These are phyloP conservation scores for Drosophila paranaensis DNA, from an alignment of 2,888 invertebrate genomes.

Conservation along the genomic window DNA sequence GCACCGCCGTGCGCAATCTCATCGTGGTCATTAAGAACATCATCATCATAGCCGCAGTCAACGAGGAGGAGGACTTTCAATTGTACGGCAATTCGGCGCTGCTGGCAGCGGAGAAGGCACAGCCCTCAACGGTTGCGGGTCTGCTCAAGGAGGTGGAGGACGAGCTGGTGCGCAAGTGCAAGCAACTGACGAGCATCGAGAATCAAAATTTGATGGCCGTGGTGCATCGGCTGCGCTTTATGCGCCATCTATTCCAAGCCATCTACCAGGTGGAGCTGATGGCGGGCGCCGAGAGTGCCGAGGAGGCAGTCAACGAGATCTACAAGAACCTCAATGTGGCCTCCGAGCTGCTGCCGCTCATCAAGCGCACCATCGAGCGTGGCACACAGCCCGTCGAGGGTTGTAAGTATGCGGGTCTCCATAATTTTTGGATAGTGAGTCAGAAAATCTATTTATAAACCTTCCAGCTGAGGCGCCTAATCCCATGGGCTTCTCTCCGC, in stretches of 20 bases:
- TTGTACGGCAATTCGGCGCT: constrained; percentile 95
- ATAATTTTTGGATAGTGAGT: background rate
- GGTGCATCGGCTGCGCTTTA: constrained; percentile 93
- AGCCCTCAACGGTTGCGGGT: constrained; percentile 90
- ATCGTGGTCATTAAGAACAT: constrained; percentile 95
- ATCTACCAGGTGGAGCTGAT: constrained; percentile 85
- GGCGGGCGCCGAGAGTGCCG: constrained; percentile 85
- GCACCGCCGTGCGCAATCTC: constrained; percentile 94
- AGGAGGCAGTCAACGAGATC: constrained; percentile 89
- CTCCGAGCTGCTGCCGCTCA: constrained; percentile 92
- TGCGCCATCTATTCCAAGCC: constrained; percentile 93
- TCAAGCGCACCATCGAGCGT: constrained; percentile 90
- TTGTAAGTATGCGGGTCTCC: constrained; percentile 63
- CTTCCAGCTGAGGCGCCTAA: constrained; percentile 87
- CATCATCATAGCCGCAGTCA: constrained; percentile 94
- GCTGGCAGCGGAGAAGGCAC: constrained; percentile 87
- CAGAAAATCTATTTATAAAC: background rate
- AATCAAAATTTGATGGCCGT: constrained; percentile 87
- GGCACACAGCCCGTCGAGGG: constrained; percentile 89
- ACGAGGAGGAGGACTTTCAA: constrained; percentile 98
- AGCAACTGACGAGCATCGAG: constrained; percentile 85
- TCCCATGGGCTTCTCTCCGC: constrained; percentile 97
- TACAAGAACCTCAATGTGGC: constrained; percentile 92
- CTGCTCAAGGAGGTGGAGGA: constrained; percentile 95
- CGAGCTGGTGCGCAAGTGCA: constrained; percentile 90